Conservation (phyloP, 2,888 invertebrate species). For the Scaptomyza caliginosa region DNA sequence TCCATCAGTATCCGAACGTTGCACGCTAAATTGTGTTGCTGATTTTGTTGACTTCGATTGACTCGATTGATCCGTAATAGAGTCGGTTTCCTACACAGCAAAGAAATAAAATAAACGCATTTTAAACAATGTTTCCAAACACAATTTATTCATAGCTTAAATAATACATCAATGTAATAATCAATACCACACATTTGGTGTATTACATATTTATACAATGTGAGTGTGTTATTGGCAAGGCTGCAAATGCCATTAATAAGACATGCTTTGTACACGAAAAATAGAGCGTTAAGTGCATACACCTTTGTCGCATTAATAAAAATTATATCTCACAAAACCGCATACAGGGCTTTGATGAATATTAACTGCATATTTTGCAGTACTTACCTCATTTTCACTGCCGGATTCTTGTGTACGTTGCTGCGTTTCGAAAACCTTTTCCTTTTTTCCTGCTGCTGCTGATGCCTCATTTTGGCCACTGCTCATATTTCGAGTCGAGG, state of each 20-base stretch:
- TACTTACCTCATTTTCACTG: slow-evolving; percentile 82
- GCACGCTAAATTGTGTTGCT: slow-evolving; percentile 82
- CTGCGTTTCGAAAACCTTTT: slow-evolving; percentile 80
- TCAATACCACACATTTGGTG: neutral
- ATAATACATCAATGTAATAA: no score
- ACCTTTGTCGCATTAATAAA: neutral
- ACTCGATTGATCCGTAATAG: slow-evolving; percentile 81
- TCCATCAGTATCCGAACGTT: slow-evolving; percentile 83
- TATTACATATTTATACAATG: neutral
- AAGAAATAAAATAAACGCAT: neutral
- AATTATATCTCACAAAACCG: neutral
- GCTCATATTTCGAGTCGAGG: slow-evolving; percentile 77
- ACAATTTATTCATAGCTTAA: neutral
- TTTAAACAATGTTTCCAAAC: neutral
- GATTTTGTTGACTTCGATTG: slow-evolving; percentile 74
- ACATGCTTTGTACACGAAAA: neutral
- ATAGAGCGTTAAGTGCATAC: neutral
- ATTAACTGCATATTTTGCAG: neutral
- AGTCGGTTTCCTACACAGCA: slow-evolving; percentile 82
- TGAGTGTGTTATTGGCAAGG: neutral
- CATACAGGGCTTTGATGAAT: neutral
- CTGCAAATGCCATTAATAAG: neutral
- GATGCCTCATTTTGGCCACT: slow-evolving; percentile 81
- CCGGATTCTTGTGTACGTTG: slow-evolving; percentile 77
- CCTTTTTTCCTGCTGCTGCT: slow-evolving; percentile 68